Conservation (phyloP, 1,140 invertebrate species). For the Magallana angulata region DNA sequence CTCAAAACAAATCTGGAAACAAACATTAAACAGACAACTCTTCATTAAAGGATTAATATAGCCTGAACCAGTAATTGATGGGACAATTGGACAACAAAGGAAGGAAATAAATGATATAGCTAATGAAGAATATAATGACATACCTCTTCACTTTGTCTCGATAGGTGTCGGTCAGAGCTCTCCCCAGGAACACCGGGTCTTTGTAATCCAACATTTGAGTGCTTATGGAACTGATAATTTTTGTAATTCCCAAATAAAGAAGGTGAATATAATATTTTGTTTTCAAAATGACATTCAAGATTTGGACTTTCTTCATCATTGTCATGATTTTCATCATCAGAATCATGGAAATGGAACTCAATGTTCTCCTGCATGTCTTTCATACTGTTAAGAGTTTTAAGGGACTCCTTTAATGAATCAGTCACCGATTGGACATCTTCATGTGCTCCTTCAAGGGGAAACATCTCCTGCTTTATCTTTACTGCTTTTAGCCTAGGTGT, state of each 20-base stretch:
- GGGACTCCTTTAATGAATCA: slow-evolving; percentile 1
- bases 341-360: slow-evolving; percentile 37
- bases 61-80: no score
- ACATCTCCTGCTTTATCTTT: slow-evolving; percentile 45
- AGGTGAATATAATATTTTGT: slow-evolving; percentile 23
- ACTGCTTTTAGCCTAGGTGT: slow-evolving; percentile 43
- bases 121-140: not conserved
- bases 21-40: no score
- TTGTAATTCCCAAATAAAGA: slow-evolving; percentile 32
- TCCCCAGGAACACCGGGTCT: not conserved
- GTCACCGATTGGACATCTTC: slow-evolving; percentile 21
- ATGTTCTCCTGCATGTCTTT: not conserved
- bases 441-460: slow-evolving; percentile 27
- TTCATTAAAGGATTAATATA: no score
- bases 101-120: no score
- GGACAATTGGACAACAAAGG: no score
- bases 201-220: not conserved
- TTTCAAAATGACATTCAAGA: not conserved
- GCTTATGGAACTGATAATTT: slow-evolving; percentile 5
- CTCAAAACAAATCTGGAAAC: not conserved
- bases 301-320: not conserved
- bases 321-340: not conserved
- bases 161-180: not conserved
- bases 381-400: not conserved
- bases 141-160: slow-evolving; percentile 14